Evolutionary conservation across 2,797 vertebrate genomes (phyloP).

Genomic region (Mormyrus hasselquistii): DNA sequence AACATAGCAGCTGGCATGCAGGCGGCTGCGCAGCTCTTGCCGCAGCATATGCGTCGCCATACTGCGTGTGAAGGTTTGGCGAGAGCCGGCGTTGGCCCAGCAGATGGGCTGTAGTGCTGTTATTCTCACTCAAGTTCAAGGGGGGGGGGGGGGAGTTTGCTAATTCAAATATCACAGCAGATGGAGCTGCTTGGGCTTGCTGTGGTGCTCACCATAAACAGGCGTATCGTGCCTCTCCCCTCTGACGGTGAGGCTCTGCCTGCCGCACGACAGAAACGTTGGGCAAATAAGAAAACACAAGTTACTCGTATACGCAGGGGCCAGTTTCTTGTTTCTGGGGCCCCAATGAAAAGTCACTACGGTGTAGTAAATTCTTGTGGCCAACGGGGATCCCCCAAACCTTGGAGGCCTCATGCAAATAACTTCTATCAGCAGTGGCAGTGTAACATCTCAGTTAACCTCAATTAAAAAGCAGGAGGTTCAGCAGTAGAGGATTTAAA

Average conservation of each 20-base stretch:
- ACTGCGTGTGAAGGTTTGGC: slow-evolving; percentile 89
- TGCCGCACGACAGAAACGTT: not conserved
- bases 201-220: slow-evolving; percentile 83
- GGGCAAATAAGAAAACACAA: not conserved
- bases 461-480: not conserved
- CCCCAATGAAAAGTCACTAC: not conserved
- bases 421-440: too few species aligned
- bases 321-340: not conserved
- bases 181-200: slow-evolving; percentile 80
- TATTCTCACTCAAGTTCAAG: slow-evolving; percentile 82
- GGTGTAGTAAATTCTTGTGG: not conserved
- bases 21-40: slow-evolving; percentile 88
- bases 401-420: not conserved
- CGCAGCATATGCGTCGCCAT: slow-evolving; percentile 89
- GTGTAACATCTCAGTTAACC: not conserved
- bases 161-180: slow-evolving; percentile 93
- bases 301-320: not conserved
- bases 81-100: slow-evolving; percentile 75
- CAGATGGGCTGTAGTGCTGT: slow-evolving; percentile 94
- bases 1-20: slow-evolving; percentile 90
- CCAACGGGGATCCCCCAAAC: not conserved
- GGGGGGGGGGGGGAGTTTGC: slow-evolving; percentile 72
- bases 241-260: slow-evolving; percentile 25
- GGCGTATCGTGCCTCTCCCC: slow-evolving; percentile 33
- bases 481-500: not conserved